phyloP scores from a whole-genome alignment of 2,113 vertebrate species.

The Daboia siamensis region DNA sequence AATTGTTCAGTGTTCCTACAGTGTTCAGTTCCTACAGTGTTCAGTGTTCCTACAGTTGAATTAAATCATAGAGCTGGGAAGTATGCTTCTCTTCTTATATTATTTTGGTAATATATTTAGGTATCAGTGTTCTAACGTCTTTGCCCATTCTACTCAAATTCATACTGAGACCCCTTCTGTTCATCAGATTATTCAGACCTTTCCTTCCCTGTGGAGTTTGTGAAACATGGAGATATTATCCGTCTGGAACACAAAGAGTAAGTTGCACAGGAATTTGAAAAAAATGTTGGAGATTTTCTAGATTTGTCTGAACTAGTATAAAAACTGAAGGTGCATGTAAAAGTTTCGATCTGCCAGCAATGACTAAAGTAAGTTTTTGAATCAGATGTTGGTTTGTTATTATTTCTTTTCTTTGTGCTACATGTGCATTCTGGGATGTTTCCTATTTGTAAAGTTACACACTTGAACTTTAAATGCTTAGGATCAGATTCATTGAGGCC shows the following conservation, averaged over 20 bases:
- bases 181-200: slow-evolving; percentile 69
- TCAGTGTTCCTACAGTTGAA: neutral
- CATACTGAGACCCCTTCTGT: slow-evolving; percentile 38
- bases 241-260: slow-evolving; percentile 87
- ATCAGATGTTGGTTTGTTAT: neutral
- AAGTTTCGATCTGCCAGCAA: neutral
- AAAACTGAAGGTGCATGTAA: neutral
- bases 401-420: neutral
- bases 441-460: neutral
- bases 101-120: neutral
- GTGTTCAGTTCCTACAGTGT: too few relatives aligned
- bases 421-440: neutral
- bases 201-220: slow-evolving; percentile 78
- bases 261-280: slow-evolving; percentile 46
- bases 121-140: slow-evolving; percentile 7
- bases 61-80: neutral
- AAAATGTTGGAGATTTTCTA: slow-evolving; percentile 3
- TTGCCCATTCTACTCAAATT: neutral
- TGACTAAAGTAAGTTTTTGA: neutral
- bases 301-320: neutral
- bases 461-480: neutral
- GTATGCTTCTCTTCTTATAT: neutral
- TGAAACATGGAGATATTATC: slow-evolving; percentile 83
- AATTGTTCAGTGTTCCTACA: too few relatives aligned
- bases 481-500: neutral